Percentiles rank a stretch among this genome's conserved stretches.
phyloP scores from a whole-genome alignment of 2,113 vertebrate species.

The Siniperca chuatsi region DNA sequence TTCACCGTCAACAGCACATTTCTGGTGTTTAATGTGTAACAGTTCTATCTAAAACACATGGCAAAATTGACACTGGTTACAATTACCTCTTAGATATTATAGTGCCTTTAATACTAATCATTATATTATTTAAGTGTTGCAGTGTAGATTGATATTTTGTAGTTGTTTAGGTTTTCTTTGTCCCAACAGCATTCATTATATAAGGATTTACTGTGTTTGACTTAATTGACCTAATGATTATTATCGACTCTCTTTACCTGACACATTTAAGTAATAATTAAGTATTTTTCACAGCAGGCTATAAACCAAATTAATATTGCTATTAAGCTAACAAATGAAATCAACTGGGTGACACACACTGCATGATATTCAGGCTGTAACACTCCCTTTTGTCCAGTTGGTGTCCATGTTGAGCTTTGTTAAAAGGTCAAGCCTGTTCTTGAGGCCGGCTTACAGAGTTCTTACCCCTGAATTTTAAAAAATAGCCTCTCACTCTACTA shows the following conservation, averaged over 20 bases:
- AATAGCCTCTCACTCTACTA: background rate
- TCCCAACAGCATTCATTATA: background rate
- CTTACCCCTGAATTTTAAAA: background rate
- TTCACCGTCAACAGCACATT: background rate
- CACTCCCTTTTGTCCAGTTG: constrained; percentile 20
- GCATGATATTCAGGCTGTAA: background rate
- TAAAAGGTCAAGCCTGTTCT: background rate
- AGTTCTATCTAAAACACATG: background rate
- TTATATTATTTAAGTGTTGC: background rate
- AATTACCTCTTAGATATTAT: background rate
- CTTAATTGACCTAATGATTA: background rate
- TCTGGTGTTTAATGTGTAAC: background rate
- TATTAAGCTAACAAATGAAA: background rate
- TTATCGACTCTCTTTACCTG: background rate
- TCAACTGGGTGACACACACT: background rate
- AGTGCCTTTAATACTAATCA: background rate
- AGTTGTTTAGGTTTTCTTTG: background rate
- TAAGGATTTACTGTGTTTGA: background rate
- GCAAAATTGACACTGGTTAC: background rate
- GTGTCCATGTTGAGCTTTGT: constrained; percentile 50
- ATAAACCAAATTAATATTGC: background rate
- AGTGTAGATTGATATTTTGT: background rate
- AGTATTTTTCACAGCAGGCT: background rate
- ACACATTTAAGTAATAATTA: background rate
- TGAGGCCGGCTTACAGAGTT: background rate